phyloP scores from a whole-genome alignment of 2,797 vertebrate species.

The Danio jaintianensis region DNA sequence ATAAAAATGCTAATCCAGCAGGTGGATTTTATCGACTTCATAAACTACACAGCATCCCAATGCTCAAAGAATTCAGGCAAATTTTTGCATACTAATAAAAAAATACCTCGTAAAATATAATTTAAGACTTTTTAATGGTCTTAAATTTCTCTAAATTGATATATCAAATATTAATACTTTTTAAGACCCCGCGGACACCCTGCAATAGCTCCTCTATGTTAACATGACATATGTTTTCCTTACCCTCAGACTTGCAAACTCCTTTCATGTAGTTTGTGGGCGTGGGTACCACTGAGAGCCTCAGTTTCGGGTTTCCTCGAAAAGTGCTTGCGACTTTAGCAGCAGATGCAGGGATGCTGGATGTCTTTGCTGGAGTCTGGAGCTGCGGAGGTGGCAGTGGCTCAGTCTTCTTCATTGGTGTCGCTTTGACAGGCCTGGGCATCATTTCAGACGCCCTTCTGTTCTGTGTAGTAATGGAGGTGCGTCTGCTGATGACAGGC shows the following conservation, averaged over 20 bases:
- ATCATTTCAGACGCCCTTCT: conserved; percentile 64
- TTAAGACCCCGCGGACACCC: no score
- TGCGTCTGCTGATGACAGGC: conserved; percentile 51
- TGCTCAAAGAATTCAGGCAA: no score
- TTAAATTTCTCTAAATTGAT: no score
- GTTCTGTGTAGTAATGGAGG: conserved; percentile 66
- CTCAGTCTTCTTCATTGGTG: conserved; percentile 66
- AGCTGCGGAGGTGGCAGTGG: conserved; percentile 55
- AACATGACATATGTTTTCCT: conserved; percentile 53
- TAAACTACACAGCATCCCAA: no score
- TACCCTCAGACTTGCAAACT: conserved; percentile 67
- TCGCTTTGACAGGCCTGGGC: conserved; percentile 60
- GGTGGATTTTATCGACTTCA: no score
- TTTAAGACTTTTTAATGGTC: no score
- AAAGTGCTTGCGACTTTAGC: conserved; percentile 60
- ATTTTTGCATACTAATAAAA: no score
- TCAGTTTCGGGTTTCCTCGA: conserved; percentile 73
- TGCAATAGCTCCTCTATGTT: no score
- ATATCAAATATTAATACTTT: no score
- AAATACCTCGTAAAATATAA: no score
- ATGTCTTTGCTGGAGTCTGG: conserved; percentile 63
- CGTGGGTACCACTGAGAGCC: conserved; percentile 57
- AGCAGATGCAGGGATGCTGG: conserved; percentile 57
- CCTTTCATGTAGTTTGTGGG: conserved; percentile 64
- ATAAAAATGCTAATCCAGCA: no score